Percentiles rank a stretch among this genome's conserved stretches.
These are phyloP conservation scores for Chanos chanos DNA, from an alignment of 2,797 vertebrate genomes.

Conservation along the genomic window DNA sequence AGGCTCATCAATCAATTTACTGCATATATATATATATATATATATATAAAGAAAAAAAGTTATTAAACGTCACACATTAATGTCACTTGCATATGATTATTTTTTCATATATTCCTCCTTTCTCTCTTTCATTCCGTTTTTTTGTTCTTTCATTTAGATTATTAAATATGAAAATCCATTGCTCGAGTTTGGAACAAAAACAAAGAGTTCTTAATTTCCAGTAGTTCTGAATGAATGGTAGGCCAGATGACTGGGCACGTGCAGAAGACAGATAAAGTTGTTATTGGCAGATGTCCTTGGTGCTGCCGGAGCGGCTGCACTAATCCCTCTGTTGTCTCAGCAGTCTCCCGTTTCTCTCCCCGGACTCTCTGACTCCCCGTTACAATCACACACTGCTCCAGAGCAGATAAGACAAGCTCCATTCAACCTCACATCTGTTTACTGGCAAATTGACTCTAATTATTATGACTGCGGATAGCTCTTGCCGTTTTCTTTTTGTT, in stretches of 20 bases:
- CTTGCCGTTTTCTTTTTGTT: conserved; percentile 70
- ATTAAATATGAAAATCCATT: conserved; percentile 15
- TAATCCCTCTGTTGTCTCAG: conserved; percentile 77
- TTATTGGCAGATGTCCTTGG: conserved; percentile 88
- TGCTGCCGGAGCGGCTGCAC: conserved; percentile 69
- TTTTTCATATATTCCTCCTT: too few species aligned
- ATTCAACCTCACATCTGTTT: conserved; percentile 72
- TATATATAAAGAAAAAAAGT: too few species aligned
- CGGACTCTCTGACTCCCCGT: conserved; percentile 77
- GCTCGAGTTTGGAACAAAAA: conserved; percentile 77
- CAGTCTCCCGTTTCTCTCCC: conserved; percentile 85
- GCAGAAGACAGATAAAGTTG: conserved; percentile 92
- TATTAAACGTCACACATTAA: too few species aligned
- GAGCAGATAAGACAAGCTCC: conserved; percentile 81
- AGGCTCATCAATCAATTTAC: too few species aligned
- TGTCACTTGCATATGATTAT: too few species aligned
- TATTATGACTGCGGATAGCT: conserved; percentile 70
- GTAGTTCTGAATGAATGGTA: conserved; percentile 69
- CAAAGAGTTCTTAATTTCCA: conserved; percentile 84
- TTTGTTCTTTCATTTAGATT: too few species aligned
- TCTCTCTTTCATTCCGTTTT: too few species aligned
- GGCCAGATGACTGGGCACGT: conserved; percentile 78
- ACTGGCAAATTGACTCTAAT: conserved; percentile 75
- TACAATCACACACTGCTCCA: conserved; percentile 88
- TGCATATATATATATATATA: too few species aligned